A percentile compares a stretch with the other conserved stretches of the same genome.
Conservation (phyloP, 1,140 invertebrate genomes). For the Eumaeus atala region DNA sequence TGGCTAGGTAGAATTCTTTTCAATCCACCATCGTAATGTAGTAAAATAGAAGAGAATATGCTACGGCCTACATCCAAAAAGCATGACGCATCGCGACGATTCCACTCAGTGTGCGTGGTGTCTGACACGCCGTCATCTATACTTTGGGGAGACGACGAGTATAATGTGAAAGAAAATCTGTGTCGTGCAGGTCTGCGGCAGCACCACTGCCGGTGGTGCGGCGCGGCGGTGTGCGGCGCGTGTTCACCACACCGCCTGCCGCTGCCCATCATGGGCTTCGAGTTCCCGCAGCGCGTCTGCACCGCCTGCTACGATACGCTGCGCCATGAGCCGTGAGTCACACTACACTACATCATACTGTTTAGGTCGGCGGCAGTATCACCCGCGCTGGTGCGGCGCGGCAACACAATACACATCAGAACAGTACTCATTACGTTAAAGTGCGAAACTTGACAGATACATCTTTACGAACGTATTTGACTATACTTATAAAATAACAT, state of each 20-base stretch:
- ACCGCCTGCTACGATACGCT: constrained; percentile 90
- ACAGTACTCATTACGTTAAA: too few species aligned
- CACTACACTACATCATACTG: neutral
- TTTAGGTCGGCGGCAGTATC: constrained; percentile 88
- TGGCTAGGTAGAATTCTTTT: too few species aligned
- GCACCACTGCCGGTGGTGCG: constrained; percentile 93
- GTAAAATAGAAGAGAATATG: too few species aligned
- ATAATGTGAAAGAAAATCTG: neutral
- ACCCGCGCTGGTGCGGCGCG: constrained; percentile 92
- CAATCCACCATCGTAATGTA: too few species aligned
- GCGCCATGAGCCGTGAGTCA: constrained; percentile 88
- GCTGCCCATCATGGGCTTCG: constrained; percentile 97
- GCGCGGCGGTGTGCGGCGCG: constrained; percentile 92
- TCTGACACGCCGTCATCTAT: too few species aligned
- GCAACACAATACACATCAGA: too few species aligned
- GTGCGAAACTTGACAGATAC: too few species aligned
- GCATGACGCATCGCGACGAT: too few species aligned
- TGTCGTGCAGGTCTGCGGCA: constrained; percentile 79
- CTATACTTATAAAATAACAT: too few species aligned
- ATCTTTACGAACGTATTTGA: too few species aligned
- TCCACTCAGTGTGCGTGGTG: too few species aligned
- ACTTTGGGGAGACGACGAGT: neutral
- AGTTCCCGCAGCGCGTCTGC: constrained; percentile 97
- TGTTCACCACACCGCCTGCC: constrained; percentile 92
- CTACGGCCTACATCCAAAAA: too few species aligned